Evolutionary conservation across 2,888 invertebrate species (phyloP), one percentile per base, ranked within the genome.

Genomic region (Synanthedon myopaeformis): DNA sequence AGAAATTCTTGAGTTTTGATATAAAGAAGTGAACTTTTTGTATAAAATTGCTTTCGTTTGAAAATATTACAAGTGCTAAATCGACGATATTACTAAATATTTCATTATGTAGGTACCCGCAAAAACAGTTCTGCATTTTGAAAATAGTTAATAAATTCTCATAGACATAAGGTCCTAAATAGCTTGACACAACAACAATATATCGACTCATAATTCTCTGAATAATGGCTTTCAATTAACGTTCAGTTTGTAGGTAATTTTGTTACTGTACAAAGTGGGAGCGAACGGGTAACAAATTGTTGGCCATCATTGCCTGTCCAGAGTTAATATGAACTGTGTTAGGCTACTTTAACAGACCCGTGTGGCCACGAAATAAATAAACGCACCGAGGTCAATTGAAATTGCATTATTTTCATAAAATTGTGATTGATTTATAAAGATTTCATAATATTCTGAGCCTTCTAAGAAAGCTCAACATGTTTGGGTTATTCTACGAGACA

Each of bases 311-410:
- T 71, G 70, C 65, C 64, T 65, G 70, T 66, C 70, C 66, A 57
- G 66, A 68, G 72, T 74, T 72, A 74, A 75, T 76, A 74, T 73
- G 69, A 67, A 67, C 66, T 57, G 64, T 67, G 69, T 67, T 64
- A 59, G 61, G 56, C 60, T 57, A 58, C 58, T 57, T 54, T 45
- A 54, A 55, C 54, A 14, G 48, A 13, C 4, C 51, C 52, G 58
- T 59, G 41, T 54, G 60, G 68, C 58, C 48, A 59, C 6, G 13
- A 63, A 49, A 28, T 11, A 52, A 51, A 41, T 41, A 5, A 49
- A 13, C 14, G 6, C 8, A 45, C 45, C n/a, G 45, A 23, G 8
- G 4, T 10, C 11, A 17, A 49, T 19, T 49, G 49, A 49, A 49
- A 45, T 45, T 5, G 13, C 13, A 45, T 45, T 13, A 6, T 45